phyloP scores from a whole-genome alignment of 30 jellyfish, hydroid and myxozoan species.

The Morbakka virulenta region DNA sequence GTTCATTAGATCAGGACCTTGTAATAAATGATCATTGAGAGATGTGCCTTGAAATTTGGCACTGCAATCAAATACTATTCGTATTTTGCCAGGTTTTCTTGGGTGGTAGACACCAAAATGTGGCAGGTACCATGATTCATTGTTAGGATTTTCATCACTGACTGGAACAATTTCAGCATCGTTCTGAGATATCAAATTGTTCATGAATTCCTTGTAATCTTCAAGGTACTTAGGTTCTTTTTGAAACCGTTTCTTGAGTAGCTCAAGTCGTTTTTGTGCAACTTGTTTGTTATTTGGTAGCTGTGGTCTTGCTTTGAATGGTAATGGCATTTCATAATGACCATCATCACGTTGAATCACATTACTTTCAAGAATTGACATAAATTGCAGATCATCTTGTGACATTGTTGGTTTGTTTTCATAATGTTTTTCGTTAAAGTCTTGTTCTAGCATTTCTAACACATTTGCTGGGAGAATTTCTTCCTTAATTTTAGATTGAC shows the following conservation, averaged over 20 bases:
- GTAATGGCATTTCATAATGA: slow-evolving; percentile 51
- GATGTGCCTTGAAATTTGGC: slow-evolving; percentile 47
- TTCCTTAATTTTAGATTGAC: too few relatives aligned
- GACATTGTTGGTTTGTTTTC: too few relatives aligned
- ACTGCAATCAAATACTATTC: slow-evolving; percentile 59
- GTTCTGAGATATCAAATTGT: too few relatives aligned
- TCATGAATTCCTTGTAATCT: slow-evolving; percentile 15
- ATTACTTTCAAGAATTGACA: too few relatives aligned
- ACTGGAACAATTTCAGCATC: slow-evolving; percentile 2
- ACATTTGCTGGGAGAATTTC: too few relatives aligned
- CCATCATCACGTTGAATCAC: too few relatives aligned
- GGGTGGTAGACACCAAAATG: slow-evolving; percentile 60
- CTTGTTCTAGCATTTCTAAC: too few relatives aligned
- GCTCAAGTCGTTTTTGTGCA: neutral
- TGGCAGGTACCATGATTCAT: slow-evolving; percentile 72
- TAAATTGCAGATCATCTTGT: too few relatives aligned
- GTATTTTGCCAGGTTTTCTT: slow-evolving; percentile 62
- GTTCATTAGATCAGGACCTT: slow-evolving; percentile 68
- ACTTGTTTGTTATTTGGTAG: slow-evolving; percentile 30
- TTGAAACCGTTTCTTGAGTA: too few relatives aligned
- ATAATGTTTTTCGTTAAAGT: too few relatives aligned
- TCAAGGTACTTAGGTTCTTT: neutral
- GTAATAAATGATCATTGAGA: slow-evolving; percentile 26
- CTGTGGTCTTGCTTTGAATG: slow-evolving; percentile 22
- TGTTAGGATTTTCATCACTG: neutral